Base-by-base conservation (phyloP, 2,888 invertebrate genomes). In the Lithodes maja region DNA sequence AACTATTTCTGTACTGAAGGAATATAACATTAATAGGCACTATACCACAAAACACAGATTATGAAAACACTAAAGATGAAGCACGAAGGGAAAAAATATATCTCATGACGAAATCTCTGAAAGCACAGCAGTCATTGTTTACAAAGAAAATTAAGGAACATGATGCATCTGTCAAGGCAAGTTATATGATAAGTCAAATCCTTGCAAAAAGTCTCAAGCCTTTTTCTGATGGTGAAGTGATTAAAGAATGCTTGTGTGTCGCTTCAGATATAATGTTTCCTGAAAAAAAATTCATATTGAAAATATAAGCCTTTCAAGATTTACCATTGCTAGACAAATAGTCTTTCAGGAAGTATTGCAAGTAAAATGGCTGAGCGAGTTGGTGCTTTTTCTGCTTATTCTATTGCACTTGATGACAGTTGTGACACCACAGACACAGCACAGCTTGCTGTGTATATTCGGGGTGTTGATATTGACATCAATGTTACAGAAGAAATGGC, bases 401-500 rank as follows among this genome's bases (percentile, higher is more conserved):
- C 85, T 52, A 9, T 85, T 3, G 85, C 54, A 2, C 33, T 85
- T 77, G 85, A 85, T 77, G 85, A 85, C 1, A 75, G 83, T 74
- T 33, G 1, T 69, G 69, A 83, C 69, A 75, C 77, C 12, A 74
- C 77, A 9, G 85, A 85, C 52, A 85, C 85, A 1, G 85, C 75
- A 1, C 85, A 85, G 5, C 75, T 85, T 2, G 85, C 74, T n/a
- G 49, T 75, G 12, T 85, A 52, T 53, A 55, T 85, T 33, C 53
- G 85, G 3, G 85, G 77, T 2, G 75, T 85, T 83, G 69, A 83
- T 74, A 74, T 33, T 49, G 52, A 61, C 33, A 33, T 74, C 52
- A 74, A 74, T 74, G 74, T 77, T 80, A 86, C 68, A 81, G 79
- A 78, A 61, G 86, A 86, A 81, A 81, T 86, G 80, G 52, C 52